phyloP scores from a whole-genome alignment of 1,140 invertebrate species.

The Mercenaria mercenaria region DNA sequence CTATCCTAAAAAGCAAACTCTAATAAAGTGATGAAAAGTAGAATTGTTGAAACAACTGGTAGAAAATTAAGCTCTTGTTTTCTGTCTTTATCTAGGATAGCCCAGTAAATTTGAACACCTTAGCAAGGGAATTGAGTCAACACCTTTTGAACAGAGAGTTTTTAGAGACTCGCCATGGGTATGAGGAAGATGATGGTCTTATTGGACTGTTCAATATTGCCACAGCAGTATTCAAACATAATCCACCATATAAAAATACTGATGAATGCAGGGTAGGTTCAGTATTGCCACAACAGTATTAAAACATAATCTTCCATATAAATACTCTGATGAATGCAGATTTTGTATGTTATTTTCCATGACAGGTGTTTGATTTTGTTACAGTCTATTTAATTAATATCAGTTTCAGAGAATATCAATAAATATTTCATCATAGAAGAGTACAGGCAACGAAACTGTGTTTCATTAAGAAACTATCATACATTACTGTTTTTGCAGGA shows the following conservation, averaged over 20 bases:
- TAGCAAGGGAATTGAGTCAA: conserved; percentile 92
- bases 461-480: too few species aligned
- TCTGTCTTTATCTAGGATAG: conserved; percentile 68
- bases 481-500: too few species aligned
- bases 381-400: too few species aligned
- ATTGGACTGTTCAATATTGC: conserved; percentile 95
- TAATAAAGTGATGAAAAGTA: too few species aligned
- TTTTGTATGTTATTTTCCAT: conserved; percentile 79
- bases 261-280: conserved; percentile 91
- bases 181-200: conserved; percentile 94
- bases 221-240: conserved; percentile 95
- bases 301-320: conserved; percentile 95
- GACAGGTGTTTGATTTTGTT: too few species aligned
- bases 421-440: too few species aligned
- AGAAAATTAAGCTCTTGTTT: too few species aligned
- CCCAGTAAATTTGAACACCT: conserved; percentile 90
- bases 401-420: too few species aligned
- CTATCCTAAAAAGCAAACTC: too few species aligned
- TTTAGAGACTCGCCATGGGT: conserved; percentile 92
- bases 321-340: conserved; percentile 92
- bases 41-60: too few species aligned
- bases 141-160: conserved; percentile 92
- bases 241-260: conserved; percentile 93
- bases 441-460: too few species aligned
- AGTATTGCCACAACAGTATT: conserved; percentile 94